A percentile compares a stretch with the other conserved stretches of the same genome.
Evolutionary conservation across 64 coral and sea anemone species (phyloP).

Genomic region (Orbicella faveolata): DNA sequence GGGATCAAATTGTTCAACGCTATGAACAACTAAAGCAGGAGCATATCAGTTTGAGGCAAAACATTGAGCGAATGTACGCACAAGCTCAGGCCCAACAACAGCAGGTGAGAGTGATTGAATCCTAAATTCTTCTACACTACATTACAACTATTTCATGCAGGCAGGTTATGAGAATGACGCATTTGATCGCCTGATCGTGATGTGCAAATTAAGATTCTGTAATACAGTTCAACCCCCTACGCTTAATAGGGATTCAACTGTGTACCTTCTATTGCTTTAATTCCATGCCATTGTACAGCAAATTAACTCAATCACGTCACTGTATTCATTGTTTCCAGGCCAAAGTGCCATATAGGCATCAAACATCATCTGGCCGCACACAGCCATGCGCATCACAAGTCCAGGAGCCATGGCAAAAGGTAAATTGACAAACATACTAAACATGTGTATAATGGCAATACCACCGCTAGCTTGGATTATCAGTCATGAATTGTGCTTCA

Average conservation of each 20-base stretch:
- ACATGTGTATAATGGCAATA: no score
- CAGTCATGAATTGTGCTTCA: no score
- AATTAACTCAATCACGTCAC: neutral
- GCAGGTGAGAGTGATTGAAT: neutral
- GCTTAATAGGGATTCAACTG: no score
- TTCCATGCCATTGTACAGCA: neutral
- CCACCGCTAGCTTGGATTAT: no score
- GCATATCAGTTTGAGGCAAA: constrained; percentile 41
- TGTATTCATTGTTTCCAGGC: neutral
- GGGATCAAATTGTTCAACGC: neutral
- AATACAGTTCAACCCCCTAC: no score
- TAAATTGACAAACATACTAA: neutral
- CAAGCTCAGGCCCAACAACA: constrained; percentile 17
- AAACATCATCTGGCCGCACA: constrained; percentile 2
- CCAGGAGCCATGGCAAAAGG: neutral
- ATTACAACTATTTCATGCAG: neutral
- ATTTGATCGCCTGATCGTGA: no score
- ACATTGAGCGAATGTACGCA: constrained; percentile 43
- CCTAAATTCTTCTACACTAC: neutral
- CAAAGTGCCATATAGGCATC: neutral
- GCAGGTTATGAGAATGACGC: neutral
- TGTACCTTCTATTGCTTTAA: neutral
- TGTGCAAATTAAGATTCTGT: no score
- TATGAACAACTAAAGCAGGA: constrained; percentile 33
- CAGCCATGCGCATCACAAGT: neutral